Evolutionary conservation across 2,888 invertebrate species (phyloP).

Genomic region (Tupiocoris notatus): DNA sequence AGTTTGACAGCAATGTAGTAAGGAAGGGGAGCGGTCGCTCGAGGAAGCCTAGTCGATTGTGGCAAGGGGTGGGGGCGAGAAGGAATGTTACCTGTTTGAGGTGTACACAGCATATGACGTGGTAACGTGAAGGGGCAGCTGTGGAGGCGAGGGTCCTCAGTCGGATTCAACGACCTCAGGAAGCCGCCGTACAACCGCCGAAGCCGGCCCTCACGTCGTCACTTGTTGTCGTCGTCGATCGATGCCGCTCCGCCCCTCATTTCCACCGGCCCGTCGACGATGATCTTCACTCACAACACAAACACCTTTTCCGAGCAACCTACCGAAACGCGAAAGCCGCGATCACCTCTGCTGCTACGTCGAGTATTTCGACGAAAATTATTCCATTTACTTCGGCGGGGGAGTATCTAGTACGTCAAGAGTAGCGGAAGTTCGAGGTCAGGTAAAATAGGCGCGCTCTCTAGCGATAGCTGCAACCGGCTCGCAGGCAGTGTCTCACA

Average conservation of each 20-base stretch:
- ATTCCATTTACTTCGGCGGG: too few relatives aligned
- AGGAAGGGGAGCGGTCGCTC: background rate
- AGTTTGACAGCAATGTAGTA: too few relatives aligned
- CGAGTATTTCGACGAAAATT: too few relatives aligned
- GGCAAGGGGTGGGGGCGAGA: background rate
- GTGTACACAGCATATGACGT: background rate
- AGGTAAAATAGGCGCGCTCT: background rate
- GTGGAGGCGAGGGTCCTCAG: background rate
- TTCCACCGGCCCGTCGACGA: background rate
- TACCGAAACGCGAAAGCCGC: background rate
- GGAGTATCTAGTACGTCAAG: too few relatives aligned
- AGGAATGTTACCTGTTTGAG: background rate
- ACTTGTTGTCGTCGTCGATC: background rate
- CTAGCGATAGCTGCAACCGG: background rate
- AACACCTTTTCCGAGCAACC: too few relatives aligned
- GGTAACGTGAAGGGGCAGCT: background rate
- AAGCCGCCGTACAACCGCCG: background rate
- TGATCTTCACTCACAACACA: background rate
- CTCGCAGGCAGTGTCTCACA: background rate
- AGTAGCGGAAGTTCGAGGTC: background rate
- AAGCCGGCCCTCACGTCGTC: too few relatives aligned
- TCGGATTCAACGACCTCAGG: background rate
- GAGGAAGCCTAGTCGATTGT: too few relatives aligned
- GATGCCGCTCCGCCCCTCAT: background rate
- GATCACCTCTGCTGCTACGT: background rate